Conservation (phyloP, 2,888 invertebrate species). For the Globia sparganii region DNA sequence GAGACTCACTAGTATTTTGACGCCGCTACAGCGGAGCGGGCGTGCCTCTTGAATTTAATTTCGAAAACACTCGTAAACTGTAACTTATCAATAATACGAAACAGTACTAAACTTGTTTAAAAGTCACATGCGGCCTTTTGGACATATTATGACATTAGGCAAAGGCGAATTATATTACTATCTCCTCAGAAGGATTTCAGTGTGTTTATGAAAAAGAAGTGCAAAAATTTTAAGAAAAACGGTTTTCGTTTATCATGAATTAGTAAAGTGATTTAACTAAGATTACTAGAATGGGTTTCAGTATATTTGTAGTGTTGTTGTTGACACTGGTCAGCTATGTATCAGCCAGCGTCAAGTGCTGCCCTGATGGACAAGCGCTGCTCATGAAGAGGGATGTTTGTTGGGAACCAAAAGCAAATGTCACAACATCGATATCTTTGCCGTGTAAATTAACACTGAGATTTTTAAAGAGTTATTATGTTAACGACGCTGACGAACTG, state of each 20-base stretch:
- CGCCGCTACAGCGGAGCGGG: background rate
- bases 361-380: conserved; percentile 61
- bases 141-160: background rate
- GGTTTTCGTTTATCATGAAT: conserved; percentile 11
- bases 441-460: conserved; percentile 55
- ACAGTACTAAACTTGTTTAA: no score
- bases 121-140: background rate
- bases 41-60: background rate
- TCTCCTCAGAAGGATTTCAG: conserved; percentile 16
- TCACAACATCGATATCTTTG: conserved; percentile 56
- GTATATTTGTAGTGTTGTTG: background rate
- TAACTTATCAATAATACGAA: background rate
- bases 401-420: conserved; percentile 70
- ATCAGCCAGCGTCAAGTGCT: conserved; percentile 62
- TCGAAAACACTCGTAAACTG: background rate
- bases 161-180: background rate
- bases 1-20: background rate
- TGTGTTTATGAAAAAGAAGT: conserved; percentile 6
- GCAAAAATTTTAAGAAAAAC: background rate
- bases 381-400: conserved; percentile 63
- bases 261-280: background rate
- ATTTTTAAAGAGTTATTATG: conserved; percentile 41
- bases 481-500: conserved; percentile 50
- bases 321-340: conserved; percentile 21
- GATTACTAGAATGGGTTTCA: conserved; percentile 40